phyloP scores from a whole-genome alignment of 2,113 vertebrate species.

The Leptosomus discolor region DNA sequence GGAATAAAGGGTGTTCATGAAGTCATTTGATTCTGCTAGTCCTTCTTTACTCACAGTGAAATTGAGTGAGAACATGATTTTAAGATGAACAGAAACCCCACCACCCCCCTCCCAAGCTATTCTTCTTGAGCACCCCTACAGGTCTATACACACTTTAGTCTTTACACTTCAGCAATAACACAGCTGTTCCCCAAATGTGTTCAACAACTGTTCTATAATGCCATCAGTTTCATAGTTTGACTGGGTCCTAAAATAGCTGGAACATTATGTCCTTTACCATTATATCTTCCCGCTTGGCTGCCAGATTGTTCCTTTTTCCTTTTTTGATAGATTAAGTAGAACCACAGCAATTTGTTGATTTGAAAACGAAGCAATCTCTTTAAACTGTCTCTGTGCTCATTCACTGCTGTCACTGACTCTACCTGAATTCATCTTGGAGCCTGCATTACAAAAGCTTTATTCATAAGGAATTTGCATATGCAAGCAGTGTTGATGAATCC shows the following conservation, averaged over 20 bases:
- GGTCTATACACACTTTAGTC: not conserved
- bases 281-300: not conserved
- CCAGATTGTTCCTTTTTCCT: conserved; percentile 28
- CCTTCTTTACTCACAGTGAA: not conserved
- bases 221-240: conserved; percentile 34
- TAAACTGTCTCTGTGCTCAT: not conserved
- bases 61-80: not conserved
- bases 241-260: conserved; percentile 55
- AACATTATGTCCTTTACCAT: conserved; percentile 42
- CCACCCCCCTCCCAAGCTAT: not conserved
- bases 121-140: not conserved
- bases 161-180: conserved; percentile 26
- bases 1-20: not conserved
- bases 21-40: not conserved
- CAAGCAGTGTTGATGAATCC: not conserved
- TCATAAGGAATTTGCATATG: conserved; percentile 33
- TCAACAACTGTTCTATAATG: conserved; percentile 41
- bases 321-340: conserved; percentile 43
- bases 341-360: conserved; percentile 56
- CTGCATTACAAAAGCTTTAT: conserved; percentile 35
- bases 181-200: conserved; percentile 39
- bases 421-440: conserved; percentile 30
- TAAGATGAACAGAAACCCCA: not conserved
- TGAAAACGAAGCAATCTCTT: conserved; percentile 50
- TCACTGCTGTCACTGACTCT: conserved; percentile 12